Evolutionary conservation across 2,888 invertebrate genomes (phyloP).

Genomic region (Chromoteleia sp.): DNA sequence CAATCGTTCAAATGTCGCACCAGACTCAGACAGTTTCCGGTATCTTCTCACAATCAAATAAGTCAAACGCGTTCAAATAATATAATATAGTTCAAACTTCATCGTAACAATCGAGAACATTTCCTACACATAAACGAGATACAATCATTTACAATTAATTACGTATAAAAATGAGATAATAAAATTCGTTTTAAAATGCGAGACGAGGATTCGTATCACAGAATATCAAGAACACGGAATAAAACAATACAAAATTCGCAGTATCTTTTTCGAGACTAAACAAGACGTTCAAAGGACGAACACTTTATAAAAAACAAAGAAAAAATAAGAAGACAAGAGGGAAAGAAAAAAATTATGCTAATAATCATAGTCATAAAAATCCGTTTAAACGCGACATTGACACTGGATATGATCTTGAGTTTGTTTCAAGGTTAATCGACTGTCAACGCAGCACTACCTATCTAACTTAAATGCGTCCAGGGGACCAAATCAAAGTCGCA

Average conservation of each 20-base stretch:
- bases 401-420: not conserved
- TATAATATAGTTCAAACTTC: constrained; percentile 1
- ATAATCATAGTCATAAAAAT: not conserved
- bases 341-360: not conserved
- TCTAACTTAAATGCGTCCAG: not conserved
- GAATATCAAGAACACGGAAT: constrained; percentile 9
- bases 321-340: not conserved
- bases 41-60: constrained; percentile 27
- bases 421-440: not conserved
- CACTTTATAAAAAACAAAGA: not conserved
- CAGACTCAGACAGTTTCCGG: constrained; percentile 4
- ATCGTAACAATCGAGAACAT: constrained; percentile 1
- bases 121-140: constrained; percentile 3
- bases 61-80: constrained; percentile 35
- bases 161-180: not conserved
- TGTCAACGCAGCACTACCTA: not conserved
- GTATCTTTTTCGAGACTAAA: constrained; percentile 15
- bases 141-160: constrained; percentile 10
- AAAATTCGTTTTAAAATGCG: constrained; percentile 27
- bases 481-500: not conserved
- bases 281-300: not conserved
- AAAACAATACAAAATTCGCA: constrained; percentile 8
- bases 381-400: not conserved
- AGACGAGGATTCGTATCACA: constrained; percentile 43
- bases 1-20: constrained; percentile 29